Evolutionary conservation across 2,797 vertebrate species (phyloP).

Genomic region (Typhlichthys subterraneus): DNA sequence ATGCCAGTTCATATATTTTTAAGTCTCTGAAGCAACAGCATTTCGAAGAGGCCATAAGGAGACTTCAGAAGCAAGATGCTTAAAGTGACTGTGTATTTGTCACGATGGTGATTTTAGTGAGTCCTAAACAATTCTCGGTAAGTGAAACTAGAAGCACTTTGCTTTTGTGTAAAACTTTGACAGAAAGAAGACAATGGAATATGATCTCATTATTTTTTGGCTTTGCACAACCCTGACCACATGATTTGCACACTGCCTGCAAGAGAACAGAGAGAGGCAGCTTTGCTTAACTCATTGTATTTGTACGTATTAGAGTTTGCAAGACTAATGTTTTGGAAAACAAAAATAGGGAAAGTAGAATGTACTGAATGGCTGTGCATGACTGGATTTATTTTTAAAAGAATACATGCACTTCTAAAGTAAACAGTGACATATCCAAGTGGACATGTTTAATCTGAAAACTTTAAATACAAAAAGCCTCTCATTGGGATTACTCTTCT

Average conservation of each 20-base stretch:
- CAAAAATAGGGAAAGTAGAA: constrained; percentile 72
- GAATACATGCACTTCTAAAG: constrained; percentile 61
- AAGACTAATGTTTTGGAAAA: constrained; percentile 83
- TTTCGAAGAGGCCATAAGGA: constrained; percentile 64
- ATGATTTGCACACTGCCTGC: constrained; percentile 73
- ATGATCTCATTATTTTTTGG: constrained; percentile 82
- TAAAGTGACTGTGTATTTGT: constrained; percentile 80
- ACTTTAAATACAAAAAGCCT: constrained; percentile 73
- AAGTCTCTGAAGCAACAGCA: constrained; percentile 81
- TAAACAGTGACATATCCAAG: constrained; percentile 62
- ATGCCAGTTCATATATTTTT: constrained; percentile 71
- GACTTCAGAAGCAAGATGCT: constrained; percentile 73
- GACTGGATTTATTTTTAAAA: constrained; percentile 79
- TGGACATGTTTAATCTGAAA: constrained; percentile 79
- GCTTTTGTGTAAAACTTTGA: constrained; percentile 81
- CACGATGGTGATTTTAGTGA: constrained; percentile 76
- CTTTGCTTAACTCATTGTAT: constrained; percentile 74
- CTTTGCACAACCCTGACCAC: constrained; percentile 76
- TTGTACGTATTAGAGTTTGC: constrained; percentile 78
- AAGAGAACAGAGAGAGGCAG: constrained; percentile 50
- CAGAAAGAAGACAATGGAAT: constrained; percentile 74
- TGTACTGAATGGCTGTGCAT: constrained; percentile 62
- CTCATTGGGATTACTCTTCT: constrained; percentile 62
- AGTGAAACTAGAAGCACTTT: constrained; percentile 66
- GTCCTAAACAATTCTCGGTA: constrained; percentile 74